phyloP scores from a whole-genome alignment of 2,888 invertebrate genomes.

The Deilephila elpenor region DNA sequence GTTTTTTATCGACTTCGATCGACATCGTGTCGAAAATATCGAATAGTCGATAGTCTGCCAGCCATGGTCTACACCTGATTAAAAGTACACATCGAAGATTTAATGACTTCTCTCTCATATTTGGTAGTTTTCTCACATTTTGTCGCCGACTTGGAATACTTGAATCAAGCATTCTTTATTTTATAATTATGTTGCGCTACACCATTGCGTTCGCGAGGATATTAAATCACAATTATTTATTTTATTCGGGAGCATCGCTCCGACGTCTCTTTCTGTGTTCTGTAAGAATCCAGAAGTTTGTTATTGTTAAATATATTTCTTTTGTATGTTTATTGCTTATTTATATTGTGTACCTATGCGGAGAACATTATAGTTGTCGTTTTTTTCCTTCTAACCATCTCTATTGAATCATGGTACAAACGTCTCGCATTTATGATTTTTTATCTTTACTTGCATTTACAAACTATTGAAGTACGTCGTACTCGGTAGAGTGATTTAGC shows the following conservation, averaged over 20 bases:
- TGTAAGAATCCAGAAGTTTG: constrained; percentile 26
- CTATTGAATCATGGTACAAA: constrained; percentile 28
- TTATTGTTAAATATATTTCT: constrained; percentile 27
- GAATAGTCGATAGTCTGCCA: constrained; percentile 10
- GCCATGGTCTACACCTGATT: constrained; percentile 30
- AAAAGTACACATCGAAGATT: constrained; percentile 44
- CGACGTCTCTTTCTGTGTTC: constrained; percentile 19
- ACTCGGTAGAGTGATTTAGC: constrained; percentile 43
- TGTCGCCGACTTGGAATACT: constrained; percentile 9
- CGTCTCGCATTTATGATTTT: constrained; percentile 46
- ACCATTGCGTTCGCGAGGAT: constrained; percentile 13
- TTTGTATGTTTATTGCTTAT: constrained; percentile 27
- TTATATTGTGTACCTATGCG: constrained; percentile 19
- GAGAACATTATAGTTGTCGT: constrained; percentile 6
- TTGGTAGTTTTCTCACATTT: constrained; percentile 36
- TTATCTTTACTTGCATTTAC: constrained; percentile 47
- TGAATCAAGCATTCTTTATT: constrained; percentile 8
- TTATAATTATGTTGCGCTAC: constrained; percentile 9
- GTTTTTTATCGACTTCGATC: constrained; percentile 11
- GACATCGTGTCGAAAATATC: not conserved
- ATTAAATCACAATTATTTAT: constrained; percentile 21
- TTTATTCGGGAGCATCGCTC: constrained; percentile 24
- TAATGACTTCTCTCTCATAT: constrained; percentile 36
- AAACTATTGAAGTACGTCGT: constrained; percentile 42
- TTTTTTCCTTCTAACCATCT: constrained; percentile 18